Evolutionary conservation across 2,113 vertebrate genomes (phyloP).

Genomic region (Catharus bicknelli): DNA sequence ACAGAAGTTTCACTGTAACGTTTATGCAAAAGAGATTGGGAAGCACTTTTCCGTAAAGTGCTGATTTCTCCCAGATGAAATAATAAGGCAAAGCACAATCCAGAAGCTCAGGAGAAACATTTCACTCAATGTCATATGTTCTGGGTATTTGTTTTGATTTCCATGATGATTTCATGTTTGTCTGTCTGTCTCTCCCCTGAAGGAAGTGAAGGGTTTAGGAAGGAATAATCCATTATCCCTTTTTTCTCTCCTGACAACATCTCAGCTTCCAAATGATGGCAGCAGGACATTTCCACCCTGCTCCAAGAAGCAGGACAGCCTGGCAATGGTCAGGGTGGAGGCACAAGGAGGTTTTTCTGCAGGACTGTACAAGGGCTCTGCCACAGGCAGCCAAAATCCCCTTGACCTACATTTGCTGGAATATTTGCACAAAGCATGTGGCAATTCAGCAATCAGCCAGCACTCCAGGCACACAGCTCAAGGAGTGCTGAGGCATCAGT

Average conservation of each 20-base stretch:
- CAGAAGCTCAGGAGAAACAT: background rate
- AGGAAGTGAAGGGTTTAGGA: background rate
- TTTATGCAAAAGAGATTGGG: conserved; percentile 32
- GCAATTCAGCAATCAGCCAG: background rate
- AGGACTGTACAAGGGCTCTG: background rate
- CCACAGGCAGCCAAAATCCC: background rate
- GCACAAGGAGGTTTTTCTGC: background rate
- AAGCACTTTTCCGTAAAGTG: conserved; percentile 13
- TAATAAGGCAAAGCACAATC: background rate
- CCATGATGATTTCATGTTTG: background rate
- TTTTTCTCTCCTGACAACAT: background rate
- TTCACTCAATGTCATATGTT: background rate
- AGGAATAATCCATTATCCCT: background rate
- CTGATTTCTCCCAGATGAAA: conserved; percentile 4
- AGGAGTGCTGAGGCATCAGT: background rate
- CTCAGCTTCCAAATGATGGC: background rate
- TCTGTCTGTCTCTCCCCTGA: background rate
- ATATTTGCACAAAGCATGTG: background rate
- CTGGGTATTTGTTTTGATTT: background rate
- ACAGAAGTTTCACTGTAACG: background rate
- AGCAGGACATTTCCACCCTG: background rate
- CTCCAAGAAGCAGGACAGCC: background rate
- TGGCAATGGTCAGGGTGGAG: background rate
- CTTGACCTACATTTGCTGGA: background rate
- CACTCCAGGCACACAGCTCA: background rate